Base-by-base conservation (phyloP, 2,113 vertebrate genomes). In the Erythrolamprus reginae region DNA sequence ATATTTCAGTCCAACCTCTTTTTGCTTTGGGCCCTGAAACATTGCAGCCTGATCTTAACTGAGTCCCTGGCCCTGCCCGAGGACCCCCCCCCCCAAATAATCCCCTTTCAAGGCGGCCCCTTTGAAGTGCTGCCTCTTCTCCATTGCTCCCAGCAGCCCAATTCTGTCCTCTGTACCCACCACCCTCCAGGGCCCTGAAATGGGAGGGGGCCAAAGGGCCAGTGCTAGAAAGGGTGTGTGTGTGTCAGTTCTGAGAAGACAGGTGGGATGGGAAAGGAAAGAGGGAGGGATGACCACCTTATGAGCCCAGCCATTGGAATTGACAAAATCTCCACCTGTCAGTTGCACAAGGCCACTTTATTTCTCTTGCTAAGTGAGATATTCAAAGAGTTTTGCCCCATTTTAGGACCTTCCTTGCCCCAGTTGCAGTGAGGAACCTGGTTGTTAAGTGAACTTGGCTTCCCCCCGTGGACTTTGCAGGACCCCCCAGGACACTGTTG, bases 171-270 rank as follows among this genome's bases (percentile, higher is more conserved):
- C 1, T 33, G 3, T 7, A 17, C 19, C 15, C 3, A 3, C n/a
- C 7, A 3, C 33, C 17, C 0, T 9, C 33, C 19, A 38, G 15
- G 1, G 65, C 65, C 15, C 15, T 38, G 65, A 70, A 70, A 33
- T 15, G 6, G n/a, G 15, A 7, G 2, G 5, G 19, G n/a, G 0
- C n/a, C n/a, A 33, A n/a, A 65, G 61, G 28, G 26, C 61, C 28
- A 15, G 4, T n/a, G 13, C 28, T 5, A 0, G n/a, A n/a, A 4
- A 65, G 28, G 4, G 4, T n/a, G 13, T 0, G 4, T 2, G n/a
- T n/a, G n/a, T n/a, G n/a, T n/a, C 61, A 0, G 28, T n/a, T 65
- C 61, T n/a, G 61, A n/a, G 28, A 61, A 28, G 28, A 1, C 58
- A 61, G 55, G 55, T 24, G 53, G 21, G 1, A 55, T 1, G 5